A percentile compares a stretch with the other conserved stretches of the same genome.
Conservation (phyloP, 2,113 vertebrate genomes). For the Cyanoderma ruficeps region DNA sequence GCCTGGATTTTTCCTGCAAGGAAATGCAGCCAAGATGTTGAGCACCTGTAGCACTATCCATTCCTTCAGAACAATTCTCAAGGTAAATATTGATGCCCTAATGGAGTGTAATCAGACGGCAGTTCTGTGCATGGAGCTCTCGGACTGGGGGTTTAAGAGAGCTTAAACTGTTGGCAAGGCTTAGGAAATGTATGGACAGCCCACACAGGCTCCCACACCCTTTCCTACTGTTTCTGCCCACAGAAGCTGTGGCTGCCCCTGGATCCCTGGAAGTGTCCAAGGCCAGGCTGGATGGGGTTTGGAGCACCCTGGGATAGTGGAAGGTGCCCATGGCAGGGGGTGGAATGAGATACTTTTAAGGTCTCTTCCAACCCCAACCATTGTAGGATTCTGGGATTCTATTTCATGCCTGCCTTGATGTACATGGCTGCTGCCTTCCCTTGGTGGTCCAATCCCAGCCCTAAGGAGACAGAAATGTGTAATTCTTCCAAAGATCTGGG, state of each 20-base stretch:
- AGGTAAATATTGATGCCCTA: constrained; percentile 31
- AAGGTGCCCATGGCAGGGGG: not conserved
- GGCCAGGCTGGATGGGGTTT: fast-evolving
- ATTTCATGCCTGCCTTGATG: not conserved
- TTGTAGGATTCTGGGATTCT: not conserved
- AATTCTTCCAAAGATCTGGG: not conserved
- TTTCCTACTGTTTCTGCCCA: not conserved
- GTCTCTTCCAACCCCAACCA: not conserved
- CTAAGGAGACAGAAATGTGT: not conserved
- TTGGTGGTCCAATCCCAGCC: not conserved
- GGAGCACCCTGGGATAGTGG: not conserved
- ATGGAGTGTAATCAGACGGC: not conserved
- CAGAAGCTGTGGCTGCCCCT: not conserved
- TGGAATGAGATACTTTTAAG: not conserved
- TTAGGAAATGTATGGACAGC: not conserved
- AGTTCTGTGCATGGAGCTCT: not conserved
- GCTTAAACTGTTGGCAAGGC: not conserved
- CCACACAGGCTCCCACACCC: not conserved
- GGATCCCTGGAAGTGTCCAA: not conserved
- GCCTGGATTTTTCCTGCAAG: not conserved
- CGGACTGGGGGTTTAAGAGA: not conserved
- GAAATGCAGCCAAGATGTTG: not conserved
- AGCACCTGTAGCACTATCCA: not conserved
- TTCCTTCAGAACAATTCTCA: not conserved
- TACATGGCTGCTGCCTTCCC: not conserved